phyloP scores from a whole-genome alignment of 2,797 vertebrate genomes.

The Artibeus jamaicensis region DNA sequence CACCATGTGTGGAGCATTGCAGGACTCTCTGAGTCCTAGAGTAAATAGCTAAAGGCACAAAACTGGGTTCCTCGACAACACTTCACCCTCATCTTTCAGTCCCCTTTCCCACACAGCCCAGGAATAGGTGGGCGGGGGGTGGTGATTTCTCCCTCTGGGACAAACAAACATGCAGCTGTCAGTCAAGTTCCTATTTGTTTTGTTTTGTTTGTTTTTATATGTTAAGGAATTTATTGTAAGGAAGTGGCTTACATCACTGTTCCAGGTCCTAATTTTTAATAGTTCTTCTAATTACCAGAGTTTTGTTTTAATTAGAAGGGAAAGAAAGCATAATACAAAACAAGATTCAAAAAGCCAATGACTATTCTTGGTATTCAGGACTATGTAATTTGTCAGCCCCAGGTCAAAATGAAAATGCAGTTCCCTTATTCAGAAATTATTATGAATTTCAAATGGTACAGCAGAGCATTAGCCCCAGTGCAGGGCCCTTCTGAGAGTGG shows the following conservation, averaged over 20 bases:
- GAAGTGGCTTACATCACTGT: neutral
- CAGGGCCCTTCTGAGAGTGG: neutral
- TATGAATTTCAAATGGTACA: neutral
- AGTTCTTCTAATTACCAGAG: neutral
- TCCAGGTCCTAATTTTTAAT: neutral
- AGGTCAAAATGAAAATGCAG: neutral
- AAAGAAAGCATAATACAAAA: neutral
- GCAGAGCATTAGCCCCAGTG: too few species aligned
- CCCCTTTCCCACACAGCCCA: neutral
- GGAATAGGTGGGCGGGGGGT: too few species aligned
- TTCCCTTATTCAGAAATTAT: neutral
- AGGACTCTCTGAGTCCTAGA: neutral
- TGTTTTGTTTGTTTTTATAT: neutral
- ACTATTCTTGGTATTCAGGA: neutral
- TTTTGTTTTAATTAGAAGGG: neutral
- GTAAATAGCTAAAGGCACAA: neutral
- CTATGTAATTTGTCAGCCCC: neutral
- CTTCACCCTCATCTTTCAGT: neutral
- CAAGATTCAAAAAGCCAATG: neutral
- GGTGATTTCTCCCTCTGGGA: neutral
- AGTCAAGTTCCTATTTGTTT: neutral
- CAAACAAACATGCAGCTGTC: neutral
- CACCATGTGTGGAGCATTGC: too few species aligned
- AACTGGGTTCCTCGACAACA: rapidly evolving
- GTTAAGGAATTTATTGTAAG: neutral